Percentiles rank a stretch among this genome's conserved stretches.
These are phyloP conservation scores for Menidia beryllina DNA, from an alignment of 2,113 vertebrate genomes.

Conservation along the genomic window DNA sequence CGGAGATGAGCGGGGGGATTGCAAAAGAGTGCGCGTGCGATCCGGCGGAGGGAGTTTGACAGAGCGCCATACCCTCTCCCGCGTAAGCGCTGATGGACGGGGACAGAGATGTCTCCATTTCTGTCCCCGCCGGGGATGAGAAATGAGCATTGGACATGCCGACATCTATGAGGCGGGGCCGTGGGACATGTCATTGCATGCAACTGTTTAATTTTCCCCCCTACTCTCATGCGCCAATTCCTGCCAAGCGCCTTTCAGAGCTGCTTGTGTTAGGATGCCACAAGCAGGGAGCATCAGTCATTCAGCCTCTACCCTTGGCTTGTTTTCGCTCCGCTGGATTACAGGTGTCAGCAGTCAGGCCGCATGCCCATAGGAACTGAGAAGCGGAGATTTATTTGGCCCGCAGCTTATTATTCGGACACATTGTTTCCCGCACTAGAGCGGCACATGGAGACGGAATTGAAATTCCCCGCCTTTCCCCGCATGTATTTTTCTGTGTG, in stretches of 20 bases:
- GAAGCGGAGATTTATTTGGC: slow-evolving; percentile 59
- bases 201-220: slow-evolving; percentile 50
- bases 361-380: slow-evolving; percentile 41
- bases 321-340: slow-evolving; percentile 66
- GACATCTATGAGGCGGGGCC: slow-evolving; percentile 49
- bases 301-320: slow-evolving; percentile 55
- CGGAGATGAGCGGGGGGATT: slow-evolving; percentile 57
- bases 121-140: slow-evolving; percentile 26
- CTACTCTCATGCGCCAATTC: slow-evolving; percentile 58
- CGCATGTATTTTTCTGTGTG: slow-evolving; percentile 75
- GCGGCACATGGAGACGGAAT: slow-evolving; percentile 60
- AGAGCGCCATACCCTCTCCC: slow-evolving; percentile 29
- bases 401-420: slow-evolving; percentile 51
- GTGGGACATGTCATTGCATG: slow-evolving; percentile 67
- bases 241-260: slow-evolving; percentile 66
- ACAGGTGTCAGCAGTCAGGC: slow-evolving; percentile 65
- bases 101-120: slow-evolving; percentile 62
- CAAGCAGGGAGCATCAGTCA: slow-evolving; percentile 66
- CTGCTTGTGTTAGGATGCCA: slow-evolving; percentile 44
- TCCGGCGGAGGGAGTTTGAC: slow-evolving; percentile 50
- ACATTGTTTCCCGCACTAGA: slow-evolving; percentile 38
- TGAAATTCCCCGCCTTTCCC: slow-evolving; percentile 47
- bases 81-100: slow-evolving; percentile 61
- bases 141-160: slow-evolving; percentile 39
- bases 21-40: slow-evolving; percentile 25